phyloP scores from a whole-genome alignment of 2,888 invertebrate species.

The Bombylius discolor region DNA sequence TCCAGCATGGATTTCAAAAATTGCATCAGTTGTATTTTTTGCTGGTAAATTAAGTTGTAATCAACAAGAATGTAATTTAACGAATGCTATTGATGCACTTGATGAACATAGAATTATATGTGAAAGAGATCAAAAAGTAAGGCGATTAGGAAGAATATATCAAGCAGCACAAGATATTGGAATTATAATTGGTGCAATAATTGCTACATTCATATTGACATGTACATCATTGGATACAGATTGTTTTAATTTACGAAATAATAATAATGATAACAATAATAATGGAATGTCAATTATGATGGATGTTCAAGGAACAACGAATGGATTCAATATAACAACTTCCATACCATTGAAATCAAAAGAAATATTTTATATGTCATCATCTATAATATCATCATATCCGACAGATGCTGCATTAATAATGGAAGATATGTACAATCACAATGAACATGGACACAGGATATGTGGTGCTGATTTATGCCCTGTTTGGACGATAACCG shows the following conservation, averaged over 20 bases:
- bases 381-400: background rate
- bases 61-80: slow-evolving; percentile 28
- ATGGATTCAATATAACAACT: background rate
- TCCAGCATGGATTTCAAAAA: slow-evolving; percentile 30
- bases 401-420: slow-evolving; percentile 4
- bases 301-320: background rate
- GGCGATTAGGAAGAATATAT: slow-evolving; percentile 42
- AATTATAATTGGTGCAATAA: slow-evolving; percentile 41
- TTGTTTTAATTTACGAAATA: slow-evolving; percentile 16
- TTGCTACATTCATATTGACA: slow-evolving; percentile 38
- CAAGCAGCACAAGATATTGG: slow-evolving; percentile 46
- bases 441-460: slow-evolving; percentile 41
- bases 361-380: background rate
- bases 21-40: slow-evolving; percentile 29
- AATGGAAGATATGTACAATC: slow-evolving; percentile 40
- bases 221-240: slow-evolving; percentile 31
- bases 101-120: slow-evolving; percentile 35
- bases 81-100: slow-evolving; percentile 21
- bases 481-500: slow-evolving; percentile 30
- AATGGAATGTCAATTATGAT: background rate
- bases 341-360: no score
- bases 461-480: slow-evolving; percentile 48
- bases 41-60: slow-evolving; percentile 33
- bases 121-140: slow-evolving; percentile 36
- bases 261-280: background rate